Base-by-base conservation (phyloP, 2,113 vertebrate species). In the Cyphomyrus plagiostoma region DNA sequence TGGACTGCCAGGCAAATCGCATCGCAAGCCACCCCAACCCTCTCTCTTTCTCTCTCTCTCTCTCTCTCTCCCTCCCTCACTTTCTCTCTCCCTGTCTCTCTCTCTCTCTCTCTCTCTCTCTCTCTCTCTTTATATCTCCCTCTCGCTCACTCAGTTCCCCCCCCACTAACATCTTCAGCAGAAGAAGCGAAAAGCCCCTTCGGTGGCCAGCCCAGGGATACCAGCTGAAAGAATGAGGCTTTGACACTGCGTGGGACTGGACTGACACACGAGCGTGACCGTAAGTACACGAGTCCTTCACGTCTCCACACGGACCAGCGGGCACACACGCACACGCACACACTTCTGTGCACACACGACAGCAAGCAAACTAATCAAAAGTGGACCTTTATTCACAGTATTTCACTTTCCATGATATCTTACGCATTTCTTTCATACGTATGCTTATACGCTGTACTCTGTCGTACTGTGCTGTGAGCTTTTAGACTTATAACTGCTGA, bases 211-310 rank as follows among this genome's bases (percentile, higher is more conserved):
- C 91, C 92, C 90, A 70, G 91, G 92, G 91, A 93, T 94, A 91
- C 90, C 91, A 91, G 90, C 88, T 88, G 92, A 93, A 92, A 94
- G 94, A 93, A 94, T 92, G 93, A 93, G 89, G 94, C 93, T 94
- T 92, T 95, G 94, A 95, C 94, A 94, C 92, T 89, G 92, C 93
- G 91, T 91, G 92, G 93, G 93, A 94, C 93, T 92, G 90, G 91
- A 93, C 93, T 93, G 91, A 93, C 92, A 92, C 92, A 90, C 92
- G 92, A 94, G 91, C 93, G 93, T 92, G 92, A 92, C 93, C 92
- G 95, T 95, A 93, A 95, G 95, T 95, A 94, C 92, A 91, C 91
- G 91, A 53, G 89, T 93, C 91, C 92, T 93, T 91, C 92, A 92
- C 94, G 92, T 92, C 92, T 92, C 93, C 52, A 84, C 56, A 52